Percentiles rank a stretch among this genome's conserved stretches.
phyloP scores from a whole-genome alignment of 2,113 vertebrate species.

The Ammodytes dubius region DNA sequence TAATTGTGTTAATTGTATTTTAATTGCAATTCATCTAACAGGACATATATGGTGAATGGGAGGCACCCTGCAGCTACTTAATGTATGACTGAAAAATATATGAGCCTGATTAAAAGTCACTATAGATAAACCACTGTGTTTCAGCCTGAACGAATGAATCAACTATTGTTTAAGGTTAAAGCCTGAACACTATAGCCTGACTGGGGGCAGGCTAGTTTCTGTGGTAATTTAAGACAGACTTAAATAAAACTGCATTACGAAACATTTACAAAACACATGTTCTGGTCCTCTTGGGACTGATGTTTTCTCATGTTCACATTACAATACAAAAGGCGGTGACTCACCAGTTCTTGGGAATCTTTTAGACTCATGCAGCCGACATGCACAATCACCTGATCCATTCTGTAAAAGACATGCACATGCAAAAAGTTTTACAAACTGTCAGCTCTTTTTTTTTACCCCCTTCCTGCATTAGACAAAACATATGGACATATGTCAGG shows the following conservation, averaged over 20 bases:
- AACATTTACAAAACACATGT: too few species aligned
- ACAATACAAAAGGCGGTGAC: conserved; percentile 14
- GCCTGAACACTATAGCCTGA: neutral
- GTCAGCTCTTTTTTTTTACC: neutral
- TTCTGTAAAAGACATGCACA: conserved; percentile 78
- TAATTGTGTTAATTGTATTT: too few species aligned
- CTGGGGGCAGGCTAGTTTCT: neutral
- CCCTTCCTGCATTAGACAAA: too few species aligned
- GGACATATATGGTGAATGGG: too few species aligned
- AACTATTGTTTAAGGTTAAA: too few species aligned
- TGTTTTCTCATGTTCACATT: neutral
- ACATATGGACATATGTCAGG: neutral
- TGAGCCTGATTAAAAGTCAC: too few species aligned
- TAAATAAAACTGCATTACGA: neutral
- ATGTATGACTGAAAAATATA: too few species aligned
- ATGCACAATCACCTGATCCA: conserved; percentile 93
- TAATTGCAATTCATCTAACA: too few species aligned
- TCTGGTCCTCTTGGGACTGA: too few species aligned
- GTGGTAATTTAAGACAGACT: neutral
- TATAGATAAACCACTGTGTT: too few species aligned
- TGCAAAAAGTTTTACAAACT: neutral
- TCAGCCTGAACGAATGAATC: too few species aligned
- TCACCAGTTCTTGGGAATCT: conserved; percentile 92
- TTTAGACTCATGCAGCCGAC: conserved; percentile 93
- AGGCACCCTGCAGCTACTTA: too few species aligned